Evolutionary conservation across 2,888 invertebrate genomes (phyloP).

Genomic region (Phragmatobia fuliginosa): DNA sequence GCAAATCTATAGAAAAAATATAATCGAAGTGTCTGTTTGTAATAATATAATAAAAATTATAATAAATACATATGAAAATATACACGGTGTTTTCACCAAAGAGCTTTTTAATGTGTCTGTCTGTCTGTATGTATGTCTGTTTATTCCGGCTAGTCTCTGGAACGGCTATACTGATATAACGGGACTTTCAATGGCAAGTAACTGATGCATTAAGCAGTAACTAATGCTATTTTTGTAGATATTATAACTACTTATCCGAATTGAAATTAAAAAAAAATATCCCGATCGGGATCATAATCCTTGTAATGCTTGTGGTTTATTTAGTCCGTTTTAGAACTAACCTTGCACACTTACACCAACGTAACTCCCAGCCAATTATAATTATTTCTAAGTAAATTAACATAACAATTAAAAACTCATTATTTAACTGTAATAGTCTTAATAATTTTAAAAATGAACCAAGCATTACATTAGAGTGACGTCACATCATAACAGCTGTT

Average conservation of each 20-base stretch:
- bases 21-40: no score
- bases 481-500: constrained; percentile 51
- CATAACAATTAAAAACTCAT: constrained; percentile 1
- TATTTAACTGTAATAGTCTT: neutral
- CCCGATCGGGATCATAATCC: neutral
- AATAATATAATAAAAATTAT: no score
- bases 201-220: no score
- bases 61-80: no score
- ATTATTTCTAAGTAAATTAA: neutral
- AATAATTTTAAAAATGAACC: neutral
- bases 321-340: neutral
- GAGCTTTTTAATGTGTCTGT: no score
- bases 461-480: constrained; percentile 23
- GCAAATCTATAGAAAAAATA: no score
- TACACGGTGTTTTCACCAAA: no score
- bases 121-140: no score
- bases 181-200: no score
- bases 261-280: neutral
- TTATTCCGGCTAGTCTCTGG: no score
- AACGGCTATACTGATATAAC: no score
- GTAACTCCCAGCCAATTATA: neutral
- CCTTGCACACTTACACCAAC: neutral
- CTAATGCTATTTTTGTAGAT: no score
- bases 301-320: neutral
- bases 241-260: neutral